A percentile compares a stretch with the other conserved stretches of the same genome.
These are phyloP conservation scores for Dreissena polymorpha DNA, from an alignment of 1,140 invertebrate genomes.

Conservation along the genomic window DNA sequence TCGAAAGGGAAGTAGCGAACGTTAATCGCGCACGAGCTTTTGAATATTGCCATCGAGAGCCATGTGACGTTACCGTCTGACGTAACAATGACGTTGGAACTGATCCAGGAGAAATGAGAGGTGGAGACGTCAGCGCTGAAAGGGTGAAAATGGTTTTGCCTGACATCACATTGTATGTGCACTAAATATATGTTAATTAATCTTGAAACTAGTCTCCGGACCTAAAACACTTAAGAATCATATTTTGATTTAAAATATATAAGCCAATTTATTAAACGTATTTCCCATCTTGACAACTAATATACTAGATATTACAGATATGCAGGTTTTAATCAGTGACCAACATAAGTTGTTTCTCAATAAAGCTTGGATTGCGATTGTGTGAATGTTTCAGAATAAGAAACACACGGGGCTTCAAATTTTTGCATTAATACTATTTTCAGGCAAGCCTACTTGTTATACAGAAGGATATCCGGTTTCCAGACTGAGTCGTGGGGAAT, in stretches of 20 bases:
- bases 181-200: too few species aligned
- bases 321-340: background rate
- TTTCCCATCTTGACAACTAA: background rate
- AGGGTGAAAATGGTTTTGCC: conserved; percentile 11
- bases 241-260: background rate
- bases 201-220: too few species aligned
- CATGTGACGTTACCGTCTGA: conserved; percentile 81
- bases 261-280: background rate
- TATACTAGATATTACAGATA: background rate
- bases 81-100: conserved; percentile 80
- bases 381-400: too few species aligned
- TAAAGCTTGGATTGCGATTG: too few species aligned
- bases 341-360: background rate
- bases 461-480: conserved; percentile 99
- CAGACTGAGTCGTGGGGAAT: conserved; percentile 99
- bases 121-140: conserved; percentile 77
- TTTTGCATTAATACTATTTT: conserved; percentile 58
- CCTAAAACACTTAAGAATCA: background rate
- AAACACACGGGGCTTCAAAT: background rate
- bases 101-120: conserved; percentile 73
- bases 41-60: conserved; percentile 81
- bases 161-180: too few species aligned
- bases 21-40: conserved; percentile 80
- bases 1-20: conserved; percentile 82
- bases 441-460: conserved; percentile 93